A percentile compares a stretch with the other conserved stretches of the same genome.
Evolutionary conservation across 2,113 vertebrate genomes (phyloP).

Genomic region (Cryptomyrus ogoouensis): DNA sequence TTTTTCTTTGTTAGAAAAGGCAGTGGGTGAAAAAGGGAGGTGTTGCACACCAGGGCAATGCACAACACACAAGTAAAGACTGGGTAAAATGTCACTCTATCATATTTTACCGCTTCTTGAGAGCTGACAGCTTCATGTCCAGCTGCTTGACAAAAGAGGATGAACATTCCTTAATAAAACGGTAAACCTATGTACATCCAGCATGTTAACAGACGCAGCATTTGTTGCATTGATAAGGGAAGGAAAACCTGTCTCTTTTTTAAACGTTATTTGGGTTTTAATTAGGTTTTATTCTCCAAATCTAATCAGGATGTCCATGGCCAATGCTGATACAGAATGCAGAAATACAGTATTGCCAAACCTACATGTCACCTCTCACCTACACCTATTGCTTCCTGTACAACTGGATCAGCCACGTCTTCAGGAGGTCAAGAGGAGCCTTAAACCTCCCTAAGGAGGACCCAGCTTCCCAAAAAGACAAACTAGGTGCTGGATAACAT

Average conservation of each 20-base stretch:
- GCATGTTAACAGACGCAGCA: neutral
- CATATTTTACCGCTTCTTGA: neutral
- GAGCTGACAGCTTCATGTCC: neutral
- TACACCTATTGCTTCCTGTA: neutral
- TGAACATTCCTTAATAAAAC: neutral
- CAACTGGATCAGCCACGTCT: neutral
- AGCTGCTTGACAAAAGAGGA: neutral
- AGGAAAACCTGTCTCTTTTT: neutral
- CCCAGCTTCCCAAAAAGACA: neutral
- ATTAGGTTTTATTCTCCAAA: neutral
- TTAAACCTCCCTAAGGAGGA: neutral
- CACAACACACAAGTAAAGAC: neutral
- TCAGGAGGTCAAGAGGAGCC: neutral
- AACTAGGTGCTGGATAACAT: neutral
- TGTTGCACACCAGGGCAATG: neutral
- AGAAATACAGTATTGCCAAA: neutral
- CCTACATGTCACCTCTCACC: neutral
- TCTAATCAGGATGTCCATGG: neutral
- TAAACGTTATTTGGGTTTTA: neutral
- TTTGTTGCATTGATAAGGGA: neutral
- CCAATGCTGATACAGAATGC: neutral
- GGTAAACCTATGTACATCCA: neutral
- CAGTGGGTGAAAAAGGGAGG: neutral
- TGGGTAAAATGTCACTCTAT: conserved; percentile 3
- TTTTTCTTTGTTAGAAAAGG: neutral